Base-by-base conservation (phyloP, 1,140 invertebrate genomes). In the Drosophila sproati region DNA sequence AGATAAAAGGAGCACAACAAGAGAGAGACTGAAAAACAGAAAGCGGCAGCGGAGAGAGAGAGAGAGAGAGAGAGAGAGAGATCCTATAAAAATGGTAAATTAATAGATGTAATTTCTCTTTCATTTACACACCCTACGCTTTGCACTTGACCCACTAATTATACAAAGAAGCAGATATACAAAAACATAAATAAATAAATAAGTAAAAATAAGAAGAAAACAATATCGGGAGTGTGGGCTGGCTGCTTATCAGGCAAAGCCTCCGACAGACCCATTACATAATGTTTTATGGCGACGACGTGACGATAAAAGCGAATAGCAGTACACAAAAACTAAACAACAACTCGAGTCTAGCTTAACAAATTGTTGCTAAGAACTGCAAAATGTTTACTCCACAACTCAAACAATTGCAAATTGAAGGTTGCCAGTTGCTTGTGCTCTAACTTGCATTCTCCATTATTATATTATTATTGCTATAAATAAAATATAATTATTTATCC, bases 81-180 rank as follows among this genome's bases (percentile, higher is more conserved):
- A 55, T 60, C n/a, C 45, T 45, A 48, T 29, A 31, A 68, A 59
- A 73, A 66, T 81, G 77, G 74, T 77, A 80, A 80, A 73, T 68
- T 41, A 34, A 61, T 39, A 5, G 8, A 28, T 32, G 2, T 50
- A 34, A 35, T 34, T 47, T 32, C 41, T 34, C n/a, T 47, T 45
- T 45, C 31, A 12, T 39, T 64, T 63, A 12, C 7, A 52, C 39
- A 39, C 51, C 28, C 39, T 12, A 47, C 29, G 12, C 35, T 12
- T 51, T 73, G 85, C 79, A 85, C 85, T 89, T 89, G 85, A 89
- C 85, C 85, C 85, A 89, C 70, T 80, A 81, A 83, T 70, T 75
- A 75, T 77, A 56, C 81, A 57, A 43, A 43, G 39, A 20, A 43
- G 37, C 0, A 43, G 10, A 43, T 20, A 20, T 20, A 20, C 20